Evolutionary conservation across 2,113 vertebrate species (phyloP).

Genomic region (Herpetotheres cachinnans): DNA sequence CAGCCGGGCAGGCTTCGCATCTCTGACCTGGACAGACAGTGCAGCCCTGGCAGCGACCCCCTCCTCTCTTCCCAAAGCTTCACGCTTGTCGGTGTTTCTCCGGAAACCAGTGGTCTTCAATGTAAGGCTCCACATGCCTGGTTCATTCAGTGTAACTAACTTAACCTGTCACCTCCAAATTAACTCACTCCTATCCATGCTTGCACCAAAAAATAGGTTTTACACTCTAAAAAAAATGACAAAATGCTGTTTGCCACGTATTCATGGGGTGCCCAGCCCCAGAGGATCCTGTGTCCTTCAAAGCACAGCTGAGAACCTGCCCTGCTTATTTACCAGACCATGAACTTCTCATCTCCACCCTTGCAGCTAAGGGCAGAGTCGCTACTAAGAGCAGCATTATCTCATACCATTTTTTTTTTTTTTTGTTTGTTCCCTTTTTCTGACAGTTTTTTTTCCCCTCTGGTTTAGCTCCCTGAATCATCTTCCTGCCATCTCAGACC

Average conservation of each 20-base stretch:
- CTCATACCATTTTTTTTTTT: background rate
- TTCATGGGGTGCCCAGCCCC: background rate
- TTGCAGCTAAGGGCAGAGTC: background rate
- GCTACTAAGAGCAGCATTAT: background rate
- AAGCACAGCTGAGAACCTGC: background rate
- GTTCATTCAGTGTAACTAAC: accelerated
- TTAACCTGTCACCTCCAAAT: background rate
- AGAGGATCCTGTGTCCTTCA: background rate
- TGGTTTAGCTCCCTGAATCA: background rate
- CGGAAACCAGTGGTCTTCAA: background rate
- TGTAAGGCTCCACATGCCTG: background rate
- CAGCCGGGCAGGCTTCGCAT: accelerated
- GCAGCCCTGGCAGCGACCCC: background rate
- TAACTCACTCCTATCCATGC: background rate
- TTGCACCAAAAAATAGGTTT: background rate
- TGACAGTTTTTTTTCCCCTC: background rate
- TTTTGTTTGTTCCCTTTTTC: background rate
- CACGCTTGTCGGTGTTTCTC: accelerated
- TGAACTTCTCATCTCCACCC: background rate
- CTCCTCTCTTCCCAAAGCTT: background rate
- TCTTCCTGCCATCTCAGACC: background rate
- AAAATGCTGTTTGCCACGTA: background rate
- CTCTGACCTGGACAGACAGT: background rate
- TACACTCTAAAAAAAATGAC: background rate
- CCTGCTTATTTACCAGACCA: background rate